Evolutionary conservation across 2,888 invertebrate species (phyloP).

Genomic region (Tetragonisca angustula): DNA sequence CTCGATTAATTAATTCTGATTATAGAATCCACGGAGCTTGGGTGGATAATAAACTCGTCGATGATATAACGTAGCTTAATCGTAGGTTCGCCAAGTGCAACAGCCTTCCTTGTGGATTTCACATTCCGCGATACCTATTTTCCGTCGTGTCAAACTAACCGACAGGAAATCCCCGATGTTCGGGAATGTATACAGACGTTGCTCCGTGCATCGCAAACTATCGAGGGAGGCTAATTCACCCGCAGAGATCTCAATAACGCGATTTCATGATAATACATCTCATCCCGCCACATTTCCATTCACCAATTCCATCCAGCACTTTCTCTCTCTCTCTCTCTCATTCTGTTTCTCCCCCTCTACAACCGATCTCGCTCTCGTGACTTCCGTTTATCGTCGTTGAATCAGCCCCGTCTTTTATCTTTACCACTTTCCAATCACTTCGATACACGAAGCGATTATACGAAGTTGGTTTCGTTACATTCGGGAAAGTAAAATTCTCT

Average conservation of each 20-base stretch:
- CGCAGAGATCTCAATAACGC: constrained; percentile 81
- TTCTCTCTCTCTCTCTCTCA: not conserved
- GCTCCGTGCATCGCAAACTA: constrained; percentile 52
- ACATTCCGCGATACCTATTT: constrained; percentile 56
- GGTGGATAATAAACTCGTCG: constrained; percentile 24
- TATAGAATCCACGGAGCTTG: not conserved
- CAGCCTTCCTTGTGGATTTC: constrained; percentile 34
- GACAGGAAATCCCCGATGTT: constrained; percentile 56
- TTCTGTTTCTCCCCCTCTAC: not conserved
- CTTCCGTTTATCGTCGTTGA: not conserved
- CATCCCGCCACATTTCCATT: constrained; percentile 49
- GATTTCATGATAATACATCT: constrained; percentile 70
- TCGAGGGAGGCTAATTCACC: constrained; percentile 76
- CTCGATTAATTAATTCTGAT: constrained; percentile 6
- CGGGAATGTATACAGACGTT: constrained; percentile 42
- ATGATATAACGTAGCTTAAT: constrained; percentile 18
- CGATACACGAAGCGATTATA: not conserved
- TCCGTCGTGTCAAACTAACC: constrained; percentile 61
- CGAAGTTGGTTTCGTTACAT: too few relatives aligned
- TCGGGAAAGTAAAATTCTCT: not conserved
- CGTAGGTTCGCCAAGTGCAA: constrained; percentile 9
- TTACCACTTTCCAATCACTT: not conserved
- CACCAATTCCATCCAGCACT: constrained; percentile 35
- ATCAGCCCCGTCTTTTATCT: not conserved
- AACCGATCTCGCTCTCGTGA: constrained; percentile 18